These are phyloP conservation scores for Parus major DNA, from an alignment of 2,113 vertebrate genomes.

Conservation along the genomic window DNA sequence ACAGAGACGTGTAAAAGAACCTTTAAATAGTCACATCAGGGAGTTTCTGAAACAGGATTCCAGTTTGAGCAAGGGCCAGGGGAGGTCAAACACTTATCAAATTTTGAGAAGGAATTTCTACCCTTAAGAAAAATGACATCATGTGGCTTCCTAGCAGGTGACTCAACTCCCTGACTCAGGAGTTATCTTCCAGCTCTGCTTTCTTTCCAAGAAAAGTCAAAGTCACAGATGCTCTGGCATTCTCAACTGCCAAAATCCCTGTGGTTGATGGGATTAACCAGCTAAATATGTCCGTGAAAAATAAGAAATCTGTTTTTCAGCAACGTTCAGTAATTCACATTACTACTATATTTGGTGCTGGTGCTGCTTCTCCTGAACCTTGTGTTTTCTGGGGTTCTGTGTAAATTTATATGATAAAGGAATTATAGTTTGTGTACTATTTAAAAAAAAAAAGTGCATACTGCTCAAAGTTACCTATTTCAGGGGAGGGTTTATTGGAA, in stretches of 20 bases:
- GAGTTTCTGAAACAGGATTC: not conserved
- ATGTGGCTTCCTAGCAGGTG: slow-evolving; percentile 17
- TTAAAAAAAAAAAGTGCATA: not conserved
- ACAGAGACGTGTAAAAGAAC: not conserved
- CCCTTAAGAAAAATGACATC: not conserved
- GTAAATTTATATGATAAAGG: not conserved
- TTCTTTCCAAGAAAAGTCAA: slow-evolving; percentile 41
- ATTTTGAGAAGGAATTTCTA: not conserved
- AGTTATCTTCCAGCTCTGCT: slow-evolving; percentile 4
- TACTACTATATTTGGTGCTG: not conserved
- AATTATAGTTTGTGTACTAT: not conserved
- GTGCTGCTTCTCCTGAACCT: not conserved
- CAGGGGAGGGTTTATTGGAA: not conserved
- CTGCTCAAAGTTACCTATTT: not conserved
- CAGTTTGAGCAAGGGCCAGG: not conserved
- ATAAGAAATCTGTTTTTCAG: not conserved
- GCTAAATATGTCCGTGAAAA: slow-evolving; percentile 27
- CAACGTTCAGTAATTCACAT: not conserved
- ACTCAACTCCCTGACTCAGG: not conserved
- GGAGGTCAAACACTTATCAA: not conserved
- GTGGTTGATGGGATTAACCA: slow-evolving; percentile 11
- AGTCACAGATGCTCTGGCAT: slow-evolving; percentile 33
- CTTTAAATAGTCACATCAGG: not conserved
- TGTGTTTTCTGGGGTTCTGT: not conserved
- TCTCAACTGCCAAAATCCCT: slow-evolving; percentile 16